Base-by-base conservation (phyloP, 2,797 vertebrate species). In the Glyptemys insculpta region DNA sequence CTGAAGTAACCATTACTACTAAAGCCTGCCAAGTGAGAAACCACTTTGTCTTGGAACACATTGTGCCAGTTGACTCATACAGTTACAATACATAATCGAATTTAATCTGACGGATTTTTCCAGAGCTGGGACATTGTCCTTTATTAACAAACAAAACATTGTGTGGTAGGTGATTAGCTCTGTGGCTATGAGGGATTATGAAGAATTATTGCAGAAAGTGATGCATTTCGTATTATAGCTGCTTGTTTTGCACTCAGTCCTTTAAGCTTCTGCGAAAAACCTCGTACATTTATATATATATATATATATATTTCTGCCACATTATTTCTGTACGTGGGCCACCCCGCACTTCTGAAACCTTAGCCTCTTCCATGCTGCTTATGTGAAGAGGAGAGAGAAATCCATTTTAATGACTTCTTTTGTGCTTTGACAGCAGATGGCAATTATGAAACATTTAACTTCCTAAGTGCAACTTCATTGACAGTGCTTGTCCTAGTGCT, bases 51-150 rank as follows among this genome's bases (percentile, higher is more conserved):
- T 85, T 91, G 72, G 74, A 87, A 18, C 81, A 80, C 56, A 41
- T 52, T 12, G 0, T 54, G 31, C 47, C 87, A 27, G 6, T 85
- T 56, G 53, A 85, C 31, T 91, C 84, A 81, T 10, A 50, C 12
- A 88, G 86, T 76, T 47, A 34, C 91, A 83, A 87, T 92, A 86
- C 85, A 79, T 91, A 93, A 93, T 62, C 94, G 57, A 72, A 47
- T 47, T 52, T 57, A 87, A 65, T 91, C 93, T 89, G 80, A 12
- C 2, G 92, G 93, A 95, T 59, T 78, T 98, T 98, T 95, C 56
- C 59, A 78, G 49, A 29, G 5, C 21, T 10, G n/a, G 25, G 6
- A 34, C 79, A 29, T 54, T 90, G 76, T 57, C 62, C 92, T 94
- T 37, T 65, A 62, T 83, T 96, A 95, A 91, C 89, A 89, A 95